Percentiles rank a stretch among this genome's conserved stretches.
These are phyloP conservation scores for Alitta virens DNA, from an alignment of 2,888 invertebrate genomes.

Conservation along the genomic window DNA sequence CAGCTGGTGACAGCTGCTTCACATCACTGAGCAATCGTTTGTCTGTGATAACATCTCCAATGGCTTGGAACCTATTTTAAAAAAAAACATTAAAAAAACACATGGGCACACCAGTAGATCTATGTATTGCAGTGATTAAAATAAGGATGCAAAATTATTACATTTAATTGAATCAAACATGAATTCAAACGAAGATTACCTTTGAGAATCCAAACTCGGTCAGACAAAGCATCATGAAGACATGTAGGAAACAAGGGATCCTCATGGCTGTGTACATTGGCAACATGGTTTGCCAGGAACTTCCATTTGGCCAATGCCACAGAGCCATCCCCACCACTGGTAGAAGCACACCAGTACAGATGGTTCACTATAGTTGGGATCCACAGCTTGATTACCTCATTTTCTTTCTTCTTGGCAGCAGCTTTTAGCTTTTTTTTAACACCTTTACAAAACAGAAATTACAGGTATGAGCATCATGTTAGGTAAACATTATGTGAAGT, in stretches of 20 bases:
- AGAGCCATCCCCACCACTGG: not conserved
- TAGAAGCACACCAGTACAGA: not conserved
- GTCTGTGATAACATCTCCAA: not conserved
- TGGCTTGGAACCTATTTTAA: not conserved
- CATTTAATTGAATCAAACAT: too few relatives aligned
- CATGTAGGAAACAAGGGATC: not conserved
- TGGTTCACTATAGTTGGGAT: not conserved
- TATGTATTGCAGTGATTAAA: not conserved
- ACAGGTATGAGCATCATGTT: too few relatives aligned
- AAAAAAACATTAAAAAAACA: not conserved
- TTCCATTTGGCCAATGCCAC: not conserved
- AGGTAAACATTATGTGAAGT: too few relatives aligned
- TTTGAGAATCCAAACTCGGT: not conserved
- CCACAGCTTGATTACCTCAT: not conserved
- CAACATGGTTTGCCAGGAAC: not conserved
- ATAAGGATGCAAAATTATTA: too few relatives aligned
- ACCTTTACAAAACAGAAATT: not conserved
- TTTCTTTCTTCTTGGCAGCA: not conserved
- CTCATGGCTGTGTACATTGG: not conserved
- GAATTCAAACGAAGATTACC: not conserved
- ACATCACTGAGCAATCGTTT: not conserved
- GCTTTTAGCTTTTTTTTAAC: not conserved
- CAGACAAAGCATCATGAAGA: not conserved
- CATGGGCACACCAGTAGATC: not conserved
- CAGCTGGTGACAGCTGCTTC: not conserved